These are phyloP conservation scores for Antedon mediterranea DNA, from an alignment of 53 echinoderm and acorn worm species.

Conservation along the genomic window DNA sequence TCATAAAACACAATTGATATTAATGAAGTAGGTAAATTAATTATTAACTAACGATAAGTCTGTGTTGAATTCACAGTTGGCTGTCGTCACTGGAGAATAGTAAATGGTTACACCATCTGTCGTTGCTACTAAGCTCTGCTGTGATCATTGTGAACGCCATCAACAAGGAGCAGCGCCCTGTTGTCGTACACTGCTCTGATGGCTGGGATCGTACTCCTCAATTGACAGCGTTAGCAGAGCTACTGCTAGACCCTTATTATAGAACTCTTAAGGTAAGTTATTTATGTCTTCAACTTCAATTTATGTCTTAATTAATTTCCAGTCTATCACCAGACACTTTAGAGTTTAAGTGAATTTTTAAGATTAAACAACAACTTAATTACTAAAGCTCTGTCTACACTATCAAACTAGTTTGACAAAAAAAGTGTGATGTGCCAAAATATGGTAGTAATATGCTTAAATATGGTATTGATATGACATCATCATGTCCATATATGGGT, in stretches of 20 bases:
- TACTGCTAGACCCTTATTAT: slow-evolving; percentile 88
- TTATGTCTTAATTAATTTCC: too few species aligned
- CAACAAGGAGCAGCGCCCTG: slow-evolving; percentile 55
- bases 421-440: too few species aligned
- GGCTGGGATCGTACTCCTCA: slow-evolving; percentile 92
- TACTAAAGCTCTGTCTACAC: too few species aligned
- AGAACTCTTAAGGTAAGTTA: slow-evolving; percentile 69
- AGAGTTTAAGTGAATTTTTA: too few species aligned
- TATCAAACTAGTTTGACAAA: too few species aligned
- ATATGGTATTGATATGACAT: too few species aligned
- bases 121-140: slow-evolving; percentile 71
- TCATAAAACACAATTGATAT: neutral
- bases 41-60: neutral
- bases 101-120: slow-evolving; percentile 74
- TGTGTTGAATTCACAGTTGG: slow-evolving; percentile 30
- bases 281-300: too few species aligned
- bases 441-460: too few species aligned
- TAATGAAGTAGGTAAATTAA: neutral
- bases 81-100: slow-evolving; percentile 57
- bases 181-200: slow-evolving; percentile 76
- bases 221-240: slow-evolving; percentile 65
- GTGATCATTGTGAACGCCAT: slow-evolving; percentile 47
- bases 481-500: too few species aligned
- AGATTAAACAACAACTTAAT: too few species aligned
- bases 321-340: too few species aligned